Evolutionary conservation across 2,888 invertebrate species (phyloP).

Genomic region (Cephonodes hylas): DNA sequence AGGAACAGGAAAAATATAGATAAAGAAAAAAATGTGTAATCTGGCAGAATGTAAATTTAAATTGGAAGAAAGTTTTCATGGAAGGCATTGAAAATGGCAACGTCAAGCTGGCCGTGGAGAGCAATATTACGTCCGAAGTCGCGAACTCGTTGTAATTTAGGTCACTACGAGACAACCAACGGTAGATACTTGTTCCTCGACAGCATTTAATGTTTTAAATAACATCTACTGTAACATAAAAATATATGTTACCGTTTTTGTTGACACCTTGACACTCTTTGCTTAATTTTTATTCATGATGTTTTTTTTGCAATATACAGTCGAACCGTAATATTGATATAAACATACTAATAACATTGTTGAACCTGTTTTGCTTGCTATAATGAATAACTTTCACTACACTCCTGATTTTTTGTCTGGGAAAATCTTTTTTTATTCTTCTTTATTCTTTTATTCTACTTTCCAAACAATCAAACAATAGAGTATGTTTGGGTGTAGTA

Average conservation of each 20-base stretch:
- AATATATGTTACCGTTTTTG: slow-evolving; percentile 15
- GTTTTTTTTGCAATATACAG: background rate
- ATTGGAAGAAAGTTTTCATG: background rate
- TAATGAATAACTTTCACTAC: background rate
- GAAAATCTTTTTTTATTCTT: background rate
- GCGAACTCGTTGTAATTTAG: slow-evolving; percentile 49
- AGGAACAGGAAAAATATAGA: background rate
- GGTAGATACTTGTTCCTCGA: slow-evolving; percentile 51
- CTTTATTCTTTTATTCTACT: background rate
- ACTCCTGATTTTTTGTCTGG: too few species aligned
- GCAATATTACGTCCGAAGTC: slow-evolving; percentile 46
- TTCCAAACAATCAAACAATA: background rate
- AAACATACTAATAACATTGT: background rate
- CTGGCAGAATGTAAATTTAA: background rate
- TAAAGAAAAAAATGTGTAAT: background rate
- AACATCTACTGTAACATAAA: slow-evolving; percentile 39
- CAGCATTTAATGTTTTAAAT: slow-evolving; percentile 43
- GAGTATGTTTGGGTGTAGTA: background rate
- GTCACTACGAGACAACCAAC: slow-evolving; percentile 58
- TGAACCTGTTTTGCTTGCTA: background rate
- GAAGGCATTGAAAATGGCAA: background rate
- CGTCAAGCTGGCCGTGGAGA: background rate
- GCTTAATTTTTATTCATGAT: background rate
- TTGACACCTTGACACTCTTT: background rate
- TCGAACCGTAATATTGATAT: background rate